phyloP scores from a whole-genome alignment of 2,113 vertebrate species.

The Macquaria ambigua region DNA sequence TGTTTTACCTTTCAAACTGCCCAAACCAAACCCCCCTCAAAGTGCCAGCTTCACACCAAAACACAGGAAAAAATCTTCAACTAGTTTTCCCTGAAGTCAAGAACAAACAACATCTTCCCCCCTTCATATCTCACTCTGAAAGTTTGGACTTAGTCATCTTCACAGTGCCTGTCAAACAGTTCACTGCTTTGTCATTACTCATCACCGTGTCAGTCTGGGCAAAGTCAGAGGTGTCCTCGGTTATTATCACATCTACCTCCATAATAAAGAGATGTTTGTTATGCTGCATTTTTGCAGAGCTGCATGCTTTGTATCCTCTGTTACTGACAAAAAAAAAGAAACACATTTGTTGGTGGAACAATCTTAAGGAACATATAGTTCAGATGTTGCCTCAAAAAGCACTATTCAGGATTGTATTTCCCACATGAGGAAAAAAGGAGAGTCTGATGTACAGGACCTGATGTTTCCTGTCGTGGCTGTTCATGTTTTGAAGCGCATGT shows the following conservation, averaged over 20 bases:
- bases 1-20: conserved; percentile 11
- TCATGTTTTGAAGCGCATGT: conserved; percentile 55
- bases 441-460: conserved; percentile 13
- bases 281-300: background rate
- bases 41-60: background rate
- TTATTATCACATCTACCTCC: conserved; percentile 58
- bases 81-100: conserved; percentile 62
- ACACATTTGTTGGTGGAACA: background rate
- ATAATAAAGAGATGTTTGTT: conserved; percentile 30
- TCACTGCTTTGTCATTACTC: conserved; percentile 75
- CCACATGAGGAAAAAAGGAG: conserved; percentile 24
- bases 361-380: background rate
- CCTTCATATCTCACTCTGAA: conserved; percentile 72
- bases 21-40: background rate
- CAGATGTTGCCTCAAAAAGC: background rate
- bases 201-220: conserved; percentile 57
- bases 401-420: background rate
- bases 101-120: conserved; percentile 62
- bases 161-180: conserved; percentile 78
- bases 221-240: conserved; percentile 60
- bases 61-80: conserved; percentile 8
- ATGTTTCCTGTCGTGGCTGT: conserved; percentile 58
- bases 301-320: background rate
- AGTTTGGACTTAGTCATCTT: conserved; percentile 82
- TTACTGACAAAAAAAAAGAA: background rate